Evolutionary conservation across 2,888 invertebrate genomes (phyloP).

Genomic region (Tortrix viridana): DNA sequence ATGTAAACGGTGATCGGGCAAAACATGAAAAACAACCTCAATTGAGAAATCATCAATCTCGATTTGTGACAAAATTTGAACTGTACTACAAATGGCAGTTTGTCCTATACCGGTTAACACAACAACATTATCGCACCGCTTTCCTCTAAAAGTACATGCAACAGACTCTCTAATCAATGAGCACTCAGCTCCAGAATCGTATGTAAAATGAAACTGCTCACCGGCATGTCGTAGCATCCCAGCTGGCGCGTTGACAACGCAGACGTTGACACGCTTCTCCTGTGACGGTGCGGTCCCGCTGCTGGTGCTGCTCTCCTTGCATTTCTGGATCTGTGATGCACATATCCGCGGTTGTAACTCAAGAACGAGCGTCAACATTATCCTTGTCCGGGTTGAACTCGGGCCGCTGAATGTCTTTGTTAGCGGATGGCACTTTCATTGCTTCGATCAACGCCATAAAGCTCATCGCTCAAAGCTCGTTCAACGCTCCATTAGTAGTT

Average conservation of each 20-base stretch:
- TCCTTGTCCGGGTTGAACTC: background rate
- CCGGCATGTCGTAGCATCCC: constrained; percentile 9
- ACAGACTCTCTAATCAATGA: constrained; percentile 19
- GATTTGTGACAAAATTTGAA: constrained; percentile 4
- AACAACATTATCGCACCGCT: constrained; percentile 11
- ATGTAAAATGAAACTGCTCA: constrained; percentile 13
- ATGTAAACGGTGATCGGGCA: constrained; percentile 10
- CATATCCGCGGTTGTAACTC: background rate
- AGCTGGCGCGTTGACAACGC: constrained; percentile 8
- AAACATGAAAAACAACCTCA: background rate
- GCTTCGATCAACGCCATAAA: background rate
- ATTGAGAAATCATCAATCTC: background rate
- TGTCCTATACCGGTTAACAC: constrained; percentile 20
- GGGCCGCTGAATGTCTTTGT: background rate
- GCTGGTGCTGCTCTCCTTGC: background rate
- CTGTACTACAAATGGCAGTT: constrained; percentile 3
- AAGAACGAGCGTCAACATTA: background rate
- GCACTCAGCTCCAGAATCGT: too few relatives aligned
- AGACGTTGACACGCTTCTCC: constrained; percentile 4
- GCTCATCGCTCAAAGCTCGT: too few relatives aligned
- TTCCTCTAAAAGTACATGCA: constrained; percentile 18
- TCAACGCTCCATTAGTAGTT: background rate
- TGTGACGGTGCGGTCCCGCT: background rate
- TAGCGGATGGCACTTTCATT: background rate
- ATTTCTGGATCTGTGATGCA: background rate